Evolutionary conservation across 1,140 invertebrate genomes (phyloP).

Genomic region (Bombus difficillimus): DNA sequence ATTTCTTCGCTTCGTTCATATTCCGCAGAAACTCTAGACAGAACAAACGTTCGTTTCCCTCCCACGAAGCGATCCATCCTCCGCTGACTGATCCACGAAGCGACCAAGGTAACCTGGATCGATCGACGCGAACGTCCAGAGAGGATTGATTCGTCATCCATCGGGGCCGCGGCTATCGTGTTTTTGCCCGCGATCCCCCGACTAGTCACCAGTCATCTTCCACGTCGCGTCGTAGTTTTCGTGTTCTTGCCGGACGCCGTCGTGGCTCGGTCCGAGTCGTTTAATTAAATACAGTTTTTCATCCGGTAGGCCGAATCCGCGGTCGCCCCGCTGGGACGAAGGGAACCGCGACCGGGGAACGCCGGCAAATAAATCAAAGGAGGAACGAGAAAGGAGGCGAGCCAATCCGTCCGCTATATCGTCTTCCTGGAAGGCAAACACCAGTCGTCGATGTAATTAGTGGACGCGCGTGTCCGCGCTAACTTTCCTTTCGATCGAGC

Average conservation of each 20-base stretch:
- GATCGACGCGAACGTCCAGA: slow-evolving; percentile 38
- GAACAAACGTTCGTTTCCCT: background rate
- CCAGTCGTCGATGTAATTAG: slow-evolving; percentile 76
- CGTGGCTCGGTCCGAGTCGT: slow-evolving; percentile 54
- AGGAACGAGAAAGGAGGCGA: background rate
- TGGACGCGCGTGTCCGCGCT: slow-evolving; percentile 65
- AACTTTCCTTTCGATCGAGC: background rate
- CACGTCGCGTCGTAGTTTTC: slow-evolving; percentile 63
- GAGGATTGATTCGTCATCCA: slow-evolving; percentile 74
- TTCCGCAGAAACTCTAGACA: background rate
- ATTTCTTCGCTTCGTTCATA: background rate
- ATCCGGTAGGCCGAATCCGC: slow-evolving; percentile 53
- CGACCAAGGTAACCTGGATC: slow-evolving; percentile 18
- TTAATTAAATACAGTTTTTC: slow-evolving; percentile 80
- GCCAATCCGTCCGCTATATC: slow-evolving; percentile 48
- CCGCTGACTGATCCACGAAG: background rate
- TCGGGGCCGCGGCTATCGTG: slow-evolving; percentile 51
- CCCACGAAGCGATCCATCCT: background rate
- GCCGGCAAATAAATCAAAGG: slow-evolving; percentile 74
- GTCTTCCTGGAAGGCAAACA: slow-evolving; percentile 74
- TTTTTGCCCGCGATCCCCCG: slow-evolving; percentile 74
- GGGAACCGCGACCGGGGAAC: slow-evolving; percentile 17
- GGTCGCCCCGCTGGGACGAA: slow-evolving; percentile 55
- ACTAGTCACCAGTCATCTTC: slow-evolving; percentile 70
- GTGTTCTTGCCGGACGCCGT: slow-evolving; percentile 48